Conservation (phyloP, 1,140 invertebrate species). For the Meloidogyne chitwoodi region DNA sequence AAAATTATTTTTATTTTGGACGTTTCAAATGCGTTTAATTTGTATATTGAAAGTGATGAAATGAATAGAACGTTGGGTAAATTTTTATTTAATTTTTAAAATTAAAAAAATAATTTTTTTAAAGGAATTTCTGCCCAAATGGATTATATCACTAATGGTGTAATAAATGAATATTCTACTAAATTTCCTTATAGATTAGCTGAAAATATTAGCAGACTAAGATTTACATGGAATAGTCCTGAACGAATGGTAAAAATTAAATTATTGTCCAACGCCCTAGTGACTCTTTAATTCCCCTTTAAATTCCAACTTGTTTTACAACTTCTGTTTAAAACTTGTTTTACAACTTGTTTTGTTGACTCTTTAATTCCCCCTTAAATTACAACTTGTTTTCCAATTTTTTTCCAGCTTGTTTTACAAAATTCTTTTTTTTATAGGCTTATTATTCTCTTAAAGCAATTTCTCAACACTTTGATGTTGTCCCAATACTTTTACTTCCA, state of each 20-base stretch:
- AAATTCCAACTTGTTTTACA: no score
- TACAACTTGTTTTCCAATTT: background rate
- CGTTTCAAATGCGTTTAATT: slow-evolving; percentile 35
- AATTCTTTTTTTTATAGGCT: slow-evolving; percentile 31
- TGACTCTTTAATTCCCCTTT: no score
- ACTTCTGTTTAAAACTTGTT: no score
- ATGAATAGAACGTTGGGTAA: slow-evolving; percentile 57
- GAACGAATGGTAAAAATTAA: background rate
- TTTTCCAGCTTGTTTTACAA: background rate
- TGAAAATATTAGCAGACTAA: slow-evolving; percentile 51
- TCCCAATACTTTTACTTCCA: slow-evolving; percentile 49
- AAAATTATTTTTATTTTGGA: background rate
- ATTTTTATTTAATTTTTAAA: slow-evolving; percentile 2
- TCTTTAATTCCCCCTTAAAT: no score
- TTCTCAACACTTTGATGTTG: slow-evolving; percentile 53
- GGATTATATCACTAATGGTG: slow-evolving; percentile 52
- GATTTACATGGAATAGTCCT: slow-evolving; percentile 50
- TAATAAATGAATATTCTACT: slow-evolving; percentile 51
- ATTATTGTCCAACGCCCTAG: no score
- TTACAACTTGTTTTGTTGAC: no score
- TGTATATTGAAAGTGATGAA: slow-evolving; percentile 51
- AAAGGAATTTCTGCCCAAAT: slow-evolving; percentile 48
- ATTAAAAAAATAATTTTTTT: slow-evolving; percentile 24
- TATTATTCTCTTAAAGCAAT: slow-evolving; percentile 42
- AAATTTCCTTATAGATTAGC: slow-evolving; percentile 56